Percentiles rank a stretch among this genome's conserved stretches.
phyloP scores from a whole-genome alignment of 2,888 invertebrate genomes.

The Diplazon laetatorius region DNA sequence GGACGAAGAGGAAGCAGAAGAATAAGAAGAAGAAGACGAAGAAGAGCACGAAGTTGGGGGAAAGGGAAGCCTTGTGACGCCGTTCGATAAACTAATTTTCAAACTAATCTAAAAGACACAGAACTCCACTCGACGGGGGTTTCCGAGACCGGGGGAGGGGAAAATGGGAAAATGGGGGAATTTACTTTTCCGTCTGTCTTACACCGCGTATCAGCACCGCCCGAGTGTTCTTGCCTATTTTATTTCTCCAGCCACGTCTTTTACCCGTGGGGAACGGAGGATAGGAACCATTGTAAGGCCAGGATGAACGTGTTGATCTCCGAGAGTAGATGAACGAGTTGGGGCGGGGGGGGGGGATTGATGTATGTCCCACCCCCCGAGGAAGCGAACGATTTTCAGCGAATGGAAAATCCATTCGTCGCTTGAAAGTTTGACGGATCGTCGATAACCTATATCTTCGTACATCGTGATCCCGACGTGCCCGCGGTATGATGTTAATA shows the following conservation, averaged over 20 bases:
- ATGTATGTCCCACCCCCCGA: neutral
- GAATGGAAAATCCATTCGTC: slow-evolving; percentile 7
- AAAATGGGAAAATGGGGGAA: slow-evolving; percentile 46
- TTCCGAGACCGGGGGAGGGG: too few species aligned
- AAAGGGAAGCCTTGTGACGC: slow-evolving; percentile 49
- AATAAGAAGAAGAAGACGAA: too few species aligned
- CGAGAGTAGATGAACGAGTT: neutral
- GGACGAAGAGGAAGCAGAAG: neutral
- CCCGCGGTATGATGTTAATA: neutral
- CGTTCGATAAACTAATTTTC: slow-evolving; percentile 69
- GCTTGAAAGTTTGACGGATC: slow-evolving; percentile 16
- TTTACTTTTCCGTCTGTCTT: slow-evolving; percentile 61
- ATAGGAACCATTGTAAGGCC: neutral
- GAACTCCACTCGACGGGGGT: slow-evolving; percentile 59
- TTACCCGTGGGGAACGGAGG: neutral
- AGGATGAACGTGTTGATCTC: slow-evolving; percentile 10
- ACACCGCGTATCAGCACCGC: slow-evolving; percentile 36
- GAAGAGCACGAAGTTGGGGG: too few species aligned
- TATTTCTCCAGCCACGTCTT: slow-evolving; percentile 15
- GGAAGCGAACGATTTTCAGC: neutral
- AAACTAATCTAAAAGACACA: slow-evolving; percentile 69
- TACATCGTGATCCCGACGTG: neutral
- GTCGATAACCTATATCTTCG: slow-evolving; percentile 3
- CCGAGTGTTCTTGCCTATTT: slow-evolving; percentile 26
- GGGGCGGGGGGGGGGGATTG: too few species aligned